Percentiles rank a stretch among this genome's conserved stretches.
Evolutionary conservation across 2,797 vertebrate genomes (phyloP).

Genomic region (Euthynnus affinis): DNA sequence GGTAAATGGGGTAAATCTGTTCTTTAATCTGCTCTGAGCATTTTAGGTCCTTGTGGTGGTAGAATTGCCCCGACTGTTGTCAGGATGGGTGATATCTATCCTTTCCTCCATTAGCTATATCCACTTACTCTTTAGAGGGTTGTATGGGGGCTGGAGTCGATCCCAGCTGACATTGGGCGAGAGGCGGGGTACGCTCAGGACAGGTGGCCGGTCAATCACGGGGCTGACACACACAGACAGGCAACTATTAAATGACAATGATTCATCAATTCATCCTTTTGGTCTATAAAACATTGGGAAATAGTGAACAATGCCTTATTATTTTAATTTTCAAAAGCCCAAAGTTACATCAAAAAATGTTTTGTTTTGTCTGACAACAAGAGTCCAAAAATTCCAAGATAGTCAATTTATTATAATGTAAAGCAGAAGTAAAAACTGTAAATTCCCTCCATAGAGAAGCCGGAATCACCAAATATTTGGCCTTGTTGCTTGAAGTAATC

Average conservation of each 20-base stretch:
- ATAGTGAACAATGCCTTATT: background rate
- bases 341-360: background rate
- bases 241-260: too few relatives aligned
- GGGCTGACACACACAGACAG: too few relatives aligned
- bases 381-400: background rate
- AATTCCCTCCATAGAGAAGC: background rate
- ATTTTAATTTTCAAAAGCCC: background rate
- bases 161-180: too few relatives aligned
- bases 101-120: too few relatives aligned
- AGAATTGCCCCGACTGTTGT: background rate
- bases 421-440: background rate
- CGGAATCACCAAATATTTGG: too few relatives aligned
- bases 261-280: background rate
- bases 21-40: conserved; percentile 26
- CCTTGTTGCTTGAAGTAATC: background rate
- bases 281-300: background rate
- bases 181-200: too few relatives aligned
- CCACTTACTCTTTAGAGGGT: too few relatives aligned
- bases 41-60: background rate
- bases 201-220: too few relatives aligned
- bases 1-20: background rate
- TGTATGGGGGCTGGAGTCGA: too few relatives aligned
- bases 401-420: background rate
- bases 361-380: background rate
- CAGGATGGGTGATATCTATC: too few relatives aligned